Evolutionary conservation across 92 coral and sea anemone species (phyloP).

Genomic region (Porites divaricata): DNA sequence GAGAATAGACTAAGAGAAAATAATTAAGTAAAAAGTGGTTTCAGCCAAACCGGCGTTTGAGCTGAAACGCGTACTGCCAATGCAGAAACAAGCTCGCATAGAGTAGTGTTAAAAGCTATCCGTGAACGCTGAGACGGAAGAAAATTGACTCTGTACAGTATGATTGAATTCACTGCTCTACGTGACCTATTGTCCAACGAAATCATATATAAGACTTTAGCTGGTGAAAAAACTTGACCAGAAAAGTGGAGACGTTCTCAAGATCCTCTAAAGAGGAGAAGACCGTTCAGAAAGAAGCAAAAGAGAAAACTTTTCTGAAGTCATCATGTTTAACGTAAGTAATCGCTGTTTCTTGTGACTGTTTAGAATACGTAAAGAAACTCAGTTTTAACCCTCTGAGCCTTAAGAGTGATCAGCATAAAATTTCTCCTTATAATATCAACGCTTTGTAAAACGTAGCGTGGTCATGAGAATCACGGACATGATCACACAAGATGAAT

Average conservation of each 20-base stretch:
- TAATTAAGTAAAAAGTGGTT: no score
- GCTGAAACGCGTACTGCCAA: no score
- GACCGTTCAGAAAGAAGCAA: neutral
- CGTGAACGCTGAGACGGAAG: neutral
- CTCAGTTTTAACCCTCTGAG: no score
- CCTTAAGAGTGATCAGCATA: no score
- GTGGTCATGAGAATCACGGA: no score
- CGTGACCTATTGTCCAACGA: neutral
- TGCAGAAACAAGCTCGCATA: no score
- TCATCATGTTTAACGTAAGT: constrained; percentile 6
- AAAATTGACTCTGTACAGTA: neutral
- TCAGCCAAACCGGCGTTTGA: no score
- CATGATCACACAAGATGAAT: no score
- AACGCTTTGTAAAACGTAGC: no score
- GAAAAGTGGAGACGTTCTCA: no score
- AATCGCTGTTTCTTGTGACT: neutral
- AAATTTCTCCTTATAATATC: no score
- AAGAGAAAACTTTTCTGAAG: neutral
- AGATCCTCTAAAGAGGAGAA: neutral
- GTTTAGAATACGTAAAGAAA: neutral
- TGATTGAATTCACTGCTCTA: neutral
- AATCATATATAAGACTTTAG: neutral
- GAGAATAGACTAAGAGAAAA: no score
- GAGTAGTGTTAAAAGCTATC: neutral
- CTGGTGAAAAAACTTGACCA: neutral